These are phyloP conservation scores for Tragelaphus imberbis DNA, from an alignment of 2,113 vertebrate genomes.

Conservation along the genomic window DNA sequence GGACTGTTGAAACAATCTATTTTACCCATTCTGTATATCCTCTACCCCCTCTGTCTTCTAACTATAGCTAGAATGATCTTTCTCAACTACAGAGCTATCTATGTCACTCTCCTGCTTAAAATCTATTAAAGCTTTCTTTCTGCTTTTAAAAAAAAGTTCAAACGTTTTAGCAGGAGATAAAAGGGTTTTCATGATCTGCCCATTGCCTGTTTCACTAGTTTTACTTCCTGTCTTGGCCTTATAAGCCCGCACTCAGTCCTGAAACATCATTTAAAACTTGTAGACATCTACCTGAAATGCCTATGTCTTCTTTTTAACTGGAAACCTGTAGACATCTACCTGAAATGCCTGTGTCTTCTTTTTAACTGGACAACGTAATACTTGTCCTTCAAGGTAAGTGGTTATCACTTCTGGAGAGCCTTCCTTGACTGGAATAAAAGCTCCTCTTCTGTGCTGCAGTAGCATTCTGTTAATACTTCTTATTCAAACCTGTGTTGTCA, in stretches of 20 bases:
- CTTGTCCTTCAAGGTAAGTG: not conserved
- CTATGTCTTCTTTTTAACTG: not conserved
- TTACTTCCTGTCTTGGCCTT: conserved; percentile 16
- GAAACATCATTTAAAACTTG: not conserved
- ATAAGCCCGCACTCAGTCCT: not conserved
- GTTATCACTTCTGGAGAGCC: not conserved
- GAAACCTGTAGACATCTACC: not conserved
- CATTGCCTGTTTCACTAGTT: not conserved
- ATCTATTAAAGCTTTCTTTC: not conserved
- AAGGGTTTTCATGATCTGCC: not conserved
- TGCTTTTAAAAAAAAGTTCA: conserved; percentile 35
- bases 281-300: not conserved
- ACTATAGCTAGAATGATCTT: not conserved
- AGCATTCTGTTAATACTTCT: not conserved
- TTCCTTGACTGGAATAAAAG: not conserved
- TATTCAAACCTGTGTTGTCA: not conserved
- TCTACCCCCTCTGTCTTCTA: not conserved
- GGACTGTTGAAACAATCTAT: not conserved
- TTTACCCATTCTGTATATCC: not conserved
- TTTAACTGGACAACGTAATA: not conserved
- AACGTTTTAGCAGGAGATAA: not conserved
- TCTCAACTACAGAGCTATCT: not conserved
- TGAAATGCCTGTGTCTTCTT: not conserved
- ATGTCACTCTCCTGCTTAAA: not conserved
- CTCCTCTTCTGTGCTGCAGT: not conserved